Conservation (phyloP, 2,888 invertebrate genomes). For the Idaea aversata region DNA sequence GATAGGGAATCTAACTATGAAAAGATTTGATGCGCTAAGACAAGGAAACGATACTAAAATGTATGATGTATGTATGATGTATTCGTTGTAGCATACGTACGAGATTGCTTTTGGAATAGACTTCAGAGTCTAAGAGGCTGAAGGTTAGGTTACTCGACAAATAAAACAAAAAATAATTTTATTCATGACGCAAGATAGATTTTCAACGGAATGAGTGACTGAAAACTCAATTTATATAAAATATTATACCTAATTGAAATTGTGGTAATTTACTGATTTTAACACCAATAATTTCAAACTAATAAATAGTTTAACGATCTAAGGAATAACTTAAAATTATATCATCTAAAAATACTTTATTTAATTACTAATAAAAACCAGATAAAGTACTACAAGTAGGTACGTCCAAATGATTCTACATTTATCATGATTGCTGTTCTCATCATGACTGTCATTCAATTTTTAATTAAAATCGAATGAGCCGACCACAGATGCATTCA, state of each 20-base stretch:
- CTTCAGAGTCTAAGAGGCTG: too few species aligned
- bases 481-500: background rate
- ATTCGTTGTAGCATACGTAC: too few species aligned
- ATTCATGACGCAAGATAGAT: too few species aligned
- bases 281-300: background rate
- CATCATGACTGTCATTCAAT: slow-evolving; percentile 3
- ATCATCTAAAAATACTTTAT: background rate
- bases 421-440: background rate
- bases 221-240: too few species aligned
- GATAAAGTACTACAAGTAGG: background rate
- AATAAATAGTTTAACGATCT: background rate
- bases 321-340: background rate
- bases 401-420: background rate
- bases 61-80: too few species aligned
- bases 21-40: too few species aligned
- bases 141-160: too few species aligned
- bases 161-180: too few species aligned
- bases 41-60: too few species aligned
- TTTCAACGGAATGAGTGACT: too few species aligned
- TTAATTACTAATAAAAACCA: background rate
- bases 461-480: slow-evolving; percentile 3
- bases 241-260: background rate
- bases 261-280: background rate
- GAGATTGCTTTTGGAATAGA: too few species aligned
- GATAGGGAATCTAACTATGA: too few species aligned